phyloP scores from a whole-genome alignment of 1,140 invertebrate genomes.

The Drosophila navojoa region DNA sequence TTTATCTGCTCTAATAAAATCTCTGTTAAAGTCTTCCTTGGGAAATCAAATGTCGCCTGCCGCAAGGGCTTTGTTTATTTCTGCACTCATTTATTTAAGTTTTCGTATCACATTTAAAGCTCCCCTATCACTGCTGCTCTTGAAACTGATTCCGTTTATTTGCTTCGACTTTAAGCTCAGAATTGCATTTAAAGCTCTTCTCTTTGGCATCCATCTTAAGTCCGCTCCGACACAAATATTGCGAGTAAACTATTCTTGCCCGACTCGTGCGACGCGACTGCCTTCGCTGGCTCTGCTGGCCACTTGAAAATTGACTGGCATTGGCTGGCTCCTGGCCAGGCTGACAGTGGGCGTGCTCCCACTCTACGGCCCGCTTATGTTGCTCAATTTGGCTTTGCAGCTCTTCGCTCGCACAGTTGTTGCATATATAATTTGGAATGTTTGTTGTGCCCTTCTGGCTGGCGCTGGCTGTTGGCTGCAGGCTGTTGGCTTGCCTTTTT shows the following conservation, averaged over 20 bases:
- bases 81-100: no score
- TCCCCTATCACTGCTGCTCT: no score
- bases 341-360: conserved; percentile 2
- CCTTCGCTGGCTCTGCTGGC: conserved; percentile 17
- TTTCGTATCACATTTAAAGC: no score
- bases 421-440: conserved; percentile 31
- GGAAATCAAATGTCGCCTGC: no score
- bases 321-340: not conserved
- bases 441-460: conserved; percentile 9
- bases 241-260: not conserved
- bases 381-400: conserved; percentile 37
- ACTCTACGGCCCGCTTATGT: conserved; percentile 8
- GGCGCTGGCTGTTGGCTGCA: not conserved
- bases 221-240: not conserved
- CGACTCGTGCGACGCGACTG: not conserved
- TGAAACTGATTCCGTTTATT: not conserved
- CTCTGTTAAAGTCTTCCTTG: no score
- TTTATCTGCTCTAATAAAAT: no score
- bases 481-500: conserved; percentile 9
- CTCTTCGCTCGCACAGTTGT: conserved; percentile 18
- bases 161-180: not conserved
- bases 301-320: conserved; percentile 29
- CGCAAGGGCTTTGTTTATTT: no score
- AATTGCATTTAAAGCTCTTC: no score
- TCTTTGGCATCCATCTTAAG: no score